Conservation (phyloP, 2,888 invertebrate species). For the Cryptus viduatorius region DNA sequence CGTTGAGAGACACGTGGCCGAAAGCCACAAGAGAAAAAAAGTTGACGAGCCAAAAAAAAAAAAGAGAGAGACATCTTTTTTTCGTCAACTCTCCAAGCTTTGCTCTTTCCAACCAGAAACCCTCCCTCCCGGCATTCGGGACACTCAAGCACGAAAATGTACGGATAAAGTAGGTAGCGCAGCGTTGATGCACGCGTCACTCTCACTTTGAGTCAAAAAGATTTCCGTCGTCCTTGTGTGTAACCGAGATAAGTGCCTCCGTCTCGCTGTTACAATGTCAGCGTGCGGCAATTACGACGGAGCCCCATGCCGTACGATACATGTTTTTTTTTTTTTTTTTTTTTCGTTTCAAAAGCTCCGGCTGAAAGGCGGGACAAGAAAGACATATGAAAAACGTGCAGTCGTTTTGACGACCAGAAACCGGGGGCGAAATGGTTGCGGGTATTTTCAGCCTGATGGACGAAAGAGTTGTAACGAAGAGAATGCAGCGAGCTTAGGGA, state of each 20-base stretch:
- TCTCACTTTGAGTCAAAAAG: constrained; percentile 26
- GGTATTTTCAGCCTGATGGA: constrained; percentile 15
- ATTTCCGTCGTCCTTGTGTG: constrained; percentile 8
- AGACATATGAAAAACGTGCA: not conserved
- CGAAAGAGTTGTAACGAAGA: constrained; percentile 22
- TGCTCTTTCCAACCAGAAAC: not conserved
- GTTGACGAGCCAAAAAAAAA: not conserved
- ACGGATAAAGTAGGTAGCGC: not conserved
- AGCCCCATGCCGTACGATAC: not conserved
- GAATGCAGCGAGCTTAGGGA: not conserved
- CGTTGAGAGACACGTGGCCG: constrained; percentile 4
- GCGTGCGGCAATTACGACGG: constrained; percentile 31
- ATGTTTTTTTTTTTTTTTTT: not conserved
- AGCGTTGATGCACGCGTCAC: not conserved
- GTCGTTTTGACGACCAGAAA: constrained; percentile 23
- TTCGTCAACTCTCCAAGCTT: not conserved
- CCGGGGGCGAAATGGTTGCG: not conserved
- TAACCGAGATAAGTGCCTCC: constrained; percentile 7
- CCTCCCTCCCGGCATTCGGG: not conserved
- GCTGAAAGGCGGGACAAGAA: not conserved
- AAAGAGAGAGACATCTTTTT: not conserved
- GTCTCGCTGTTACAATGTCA: constrained; percentile 12
- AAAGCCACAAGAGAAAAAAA: not conserved
- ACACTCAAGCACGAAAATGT: not conserved
- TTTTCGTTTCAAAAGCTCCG: constrained; percentile 1